Conservation (phyloP, 2,888 invertebrate species). For the Acrobasis suavella region DNA sequence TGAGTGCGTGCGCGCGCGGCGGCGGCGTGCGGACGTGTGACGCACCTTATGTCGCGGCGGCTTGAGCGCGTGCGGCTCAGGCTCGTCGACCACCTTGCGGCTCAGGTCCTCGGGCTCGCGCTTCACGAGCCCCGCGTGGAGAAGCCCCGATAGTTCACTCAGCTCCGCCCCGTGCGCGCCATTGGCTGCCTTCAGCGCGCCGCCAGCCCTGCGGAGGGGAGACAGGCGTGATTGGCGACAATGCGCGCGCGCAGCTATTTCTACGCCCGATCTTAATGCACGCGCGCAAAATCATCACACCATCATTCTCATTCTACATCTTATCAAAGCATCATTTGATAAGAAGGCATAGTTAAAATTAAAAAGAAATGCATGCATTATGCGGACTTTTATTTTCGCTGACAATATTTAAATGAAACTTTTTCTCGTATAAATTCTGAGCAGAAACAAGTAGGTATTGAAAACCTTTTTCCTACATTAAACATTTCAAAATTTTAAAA, state of each 20-base stretch:
- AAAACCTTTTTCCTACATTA: too few species aligned
- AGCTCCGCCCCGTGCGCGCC: constrained; percentile 87
- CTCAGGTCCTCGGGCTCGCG: constrained; percentile 92
- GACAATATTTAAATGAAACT: not conserved
- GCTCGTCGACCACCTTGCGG: constrained; percentile 85
- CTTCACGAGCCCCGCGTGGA: constrained; percentile 87
- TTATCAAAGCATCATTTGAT: constrained; percentile 44
- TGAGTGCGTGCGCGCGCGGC: constrained; percentile 81
- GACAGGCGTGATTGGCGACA: constrained; percentile 73
- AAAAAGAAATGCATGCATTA: not conserved
- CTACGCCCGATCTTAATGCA: constrained; percentile 55
- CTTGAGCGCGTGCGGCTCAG: constrained; percentile 83
- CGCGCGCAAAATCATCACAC: constrained; percentile 59
- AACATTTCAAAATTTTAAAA: too few species aligned
- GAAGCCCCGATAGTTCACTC: constrained; percentile 83
- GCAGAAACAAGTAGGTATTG: too few species aligned
- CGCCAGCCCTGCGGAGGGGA: constrained; percentile 85
- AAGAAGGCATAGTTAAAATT: not conserved
- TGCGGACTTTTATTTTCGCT: not conserved
- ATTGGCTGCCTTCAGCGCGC: constrained; percentile 85
- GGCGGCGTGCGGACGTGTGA: constrained; percentile 80
- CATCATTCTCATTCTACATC: constrained; percentile 58
- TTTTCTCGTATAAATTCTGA: too few species aligned
- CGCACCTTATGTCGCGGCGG: constrained; percentile 85
- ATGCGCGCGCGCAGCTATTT: constrained; percentile 64